Evolutionary conservation across 2,888 invertebrate species (phyloP), one percentile per base, ranked within the genome.

Genomic region (Argyresthia goedartella): DNA sequence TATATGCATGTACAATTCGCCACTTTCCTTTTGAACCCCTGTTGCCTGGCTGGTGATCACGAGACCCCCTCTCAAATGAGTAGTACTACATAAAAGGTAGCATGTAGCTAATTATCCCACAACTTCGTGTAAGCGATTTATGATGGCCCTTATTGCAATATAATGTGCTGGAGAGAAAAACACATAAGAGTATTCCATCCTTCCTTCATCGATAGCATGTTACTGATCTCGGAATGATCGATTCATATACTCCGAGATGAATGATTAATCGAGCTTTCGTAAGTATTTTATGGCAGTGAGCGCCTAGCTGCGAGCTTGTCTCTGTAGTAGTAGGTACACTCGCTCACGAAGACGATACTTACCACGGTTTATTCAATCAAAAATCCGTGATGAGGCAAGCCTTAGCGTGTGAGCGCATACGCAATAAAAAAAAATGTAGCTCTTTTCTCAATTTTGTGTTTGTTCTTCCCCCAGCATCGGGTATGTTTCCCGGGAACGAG

Each of bases 151-250:
- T n/a, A n/a, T n/a, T 25, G 11, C 42, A 42, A 50, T 42, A 42
- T 50, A 25, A 16, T 6, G 49, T 8, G 15, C n/a, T 4, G 16
- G 6, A 47, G 33, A 47, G 10, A 41, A 33, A 50, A 15, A 50
- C 15, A 50, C 48, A 50, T 25, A 50, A 50, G 16, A 25, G 25
- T 25, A 50, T 50, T 50, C 41, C 25, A 42, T n/a, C n/a, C n/a
- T n/a, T n/a, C 42, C 9, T 41, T 50, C 50, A 50, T 50, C 50
- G 50, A 50, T 50, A 42, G 15, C 13, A 42, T 25, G 25, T 49
- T 42, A 49, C 16, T 16, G 49, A 16, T n/a, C n/a, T 48, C 34
- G 4, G n/a, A 34, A 35, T 48, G 48, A 48, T 35, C 36, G 48
- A 36, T 48, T 48, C 35, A 9, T 36, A 13, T 35, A 34, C 47